Base-by-base conservation (phyloP, 2,113 vertebrate genomes). In the Malaclemys terrapin region DNA sequence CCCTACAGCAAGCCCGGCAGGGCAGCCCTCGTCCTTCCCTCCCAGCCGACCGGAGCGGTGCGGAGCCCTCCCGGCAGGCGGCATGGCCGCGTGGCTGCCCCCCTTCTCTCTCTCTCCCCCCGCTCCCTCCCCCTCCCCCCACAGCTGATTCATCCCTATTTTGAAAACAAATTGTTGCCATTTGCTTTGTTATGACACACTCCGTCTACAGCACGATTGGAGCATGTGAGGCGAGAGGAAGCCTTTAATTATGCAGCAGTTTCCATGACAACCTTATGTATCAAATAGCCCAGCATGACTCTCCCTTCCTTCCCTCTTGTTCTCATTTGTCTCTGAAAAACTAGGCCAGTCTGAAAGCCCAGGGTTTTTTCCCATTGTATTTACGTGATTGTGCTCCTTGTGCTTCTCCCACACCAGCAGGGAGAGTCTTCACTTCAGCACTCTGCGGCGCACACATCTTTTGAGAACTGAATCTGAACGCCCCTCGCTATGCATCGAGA, bases 241-340 rank as follows among this genome's bases (percentile, higher is more conserved):
- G 42, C n/a, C 10, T 93, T 94, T 91, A 89, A 96, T 93, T 85
- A 83, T 0, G 0, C 82, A 22, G 76, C 0, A 0, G 84, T 97
- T 94, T 82, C 97, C 90, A 81, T 84, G 91, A 76, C 93, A 93
- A 97, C 95, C n/a, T 52, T 52, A 45, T 85, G 27, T 72, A 59
- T 80, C 94, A 90, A 93, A 84, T 81, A 82, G 88, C 80, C 13
- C 0, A 79, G 69, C 59, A 91, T 90, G 82, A 35, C 88, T 81
- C 88, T 90, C 65, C n/a, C 45, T 47, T 85, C 42, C 84, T 89
- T 90, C 80, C 38, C 84, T 59, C 90, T 79, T 4, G 47, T 22
- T 85, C 85, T 90, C 16, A 0, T 89, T 84, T 92, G 53, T 76
- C 86, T 90, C 81, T 75, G 86, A 94, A 81, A 85, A 91, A 83